Base-by-base conservation (phyloP, 2,888 invertebrate species). In the Diachrysia chrysitis region DNA sequence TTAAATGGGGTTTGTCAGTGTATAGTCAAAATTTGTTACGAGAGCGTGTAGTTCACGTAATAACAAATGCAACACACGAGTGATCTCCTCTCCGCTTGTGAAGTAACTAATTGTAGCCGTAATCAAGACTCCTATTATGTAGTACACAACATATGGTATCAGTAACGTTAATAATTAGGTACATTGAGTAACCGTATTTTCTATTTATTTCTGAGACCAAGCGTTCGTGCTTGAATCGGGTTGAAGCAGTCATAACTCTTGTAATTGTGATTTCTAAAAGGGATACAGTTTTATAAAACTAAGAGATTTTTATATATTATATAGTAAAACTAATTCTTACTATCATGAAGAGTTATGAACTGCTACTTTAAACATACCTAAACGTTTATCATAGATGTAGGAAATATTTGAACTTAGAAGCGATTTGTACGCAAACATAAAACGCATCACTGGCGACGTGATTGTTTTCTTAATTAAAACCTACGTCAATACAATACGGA, bases 11-110 rank as follows among this genome's bases (percentile, higher is more conserved):
- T 1, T n/a, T n/a, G 17, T 17, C 17, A 12, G 3, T 21, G 21
- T 12, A 14, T 19, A 29, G 58, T 66, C 56, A 48, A 73, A 64
- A 58, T 29, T 5, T 65, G 74, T 21, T 66, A 78, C 66, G 53
- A 48, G 64, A 69, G 56, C 55, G 56, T 73, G 56, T 62, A 65
- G 46, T 54, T 63, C 60, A 74, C 71, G 78, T 78, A 76, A 73
- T 73, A 77, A 61, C 51, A 62, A 66, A 69, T 76, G 66, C 69
- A 78, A 72, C 54, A 53, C 35, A 16, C 62, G 46, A 55, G 1
- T 25, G 54, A 17, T 51, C 66, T 70, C 70, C 63, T 77, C 73
- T 62, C 58, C 29, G 23, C 10, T 78, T 78, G 68, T 68, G 78
- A 73, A 78, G 80, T 56, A 21, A 19, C 0, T 55, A 23, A 59